phyloP scores from a whole-genome alignment of 2,888 invertebrate species.

The Therioaphis trifolii region DNA sequence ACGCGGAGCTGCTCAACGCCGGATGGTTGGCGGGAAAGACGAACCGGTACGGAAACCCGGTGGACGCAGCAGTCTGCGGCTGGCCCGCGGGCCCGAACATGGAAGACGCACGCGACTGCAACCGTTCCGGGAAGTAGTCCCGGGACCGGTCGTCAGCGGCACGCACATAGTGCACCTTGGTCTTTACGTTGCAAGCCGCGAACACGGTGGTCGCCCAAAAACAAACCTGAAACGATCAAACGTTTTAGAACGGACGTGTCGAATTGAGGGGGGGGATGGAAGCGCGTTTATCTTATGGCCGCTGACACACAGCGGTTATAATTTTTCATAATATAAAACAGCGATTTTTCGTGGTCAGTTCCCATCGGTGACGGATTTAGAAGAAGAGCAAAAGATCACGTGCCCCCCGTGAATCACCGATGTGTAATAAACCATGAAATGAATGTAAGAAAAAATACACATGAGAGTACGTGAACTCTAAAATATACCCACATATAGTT shows the following conservation, averaged over 20 bases:
- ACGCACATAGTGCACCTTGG: conserved; percentile 2
- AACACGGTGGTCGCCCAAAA: conserved; percentile 41
- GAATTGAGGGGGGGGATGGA: too few species aligned
- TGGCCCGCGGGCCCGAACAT: conserved; percentile 10
- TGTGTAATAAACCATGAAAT: too few species aligned
- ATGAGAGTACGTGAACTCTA: too few species aligned
- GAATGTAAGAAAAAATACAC: too few species aligned
- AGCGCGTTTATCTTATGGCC: too few species aligned
- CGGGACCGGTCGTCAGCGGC: background rate
- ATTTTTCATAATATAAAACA: too few species aligned
- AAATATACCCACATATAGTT: too few species aligned
- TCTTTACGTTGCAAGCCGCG: conserved; percentile 24
- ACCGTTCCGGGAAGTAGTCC: background rate
- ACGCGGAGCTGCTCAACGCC: conserved; percentile 44
- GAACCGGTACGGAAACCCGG: conserved; percentile 61
- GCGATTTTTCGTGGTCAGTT: too few species aligned
- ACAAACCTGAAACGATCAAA: conserved; percentile 7
- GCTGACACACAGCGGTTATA: too few species aligned
- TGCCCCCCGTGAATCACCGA: too few species aligned
- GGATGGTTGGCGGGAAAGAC: conserved; percentile 63
- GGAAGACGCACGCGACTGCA: conserved; percentile 40
- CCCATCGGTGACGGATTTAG: too few species aligned
- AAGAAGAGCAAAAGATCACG: too few species aligned
- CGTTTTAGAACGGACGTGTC: background rate
- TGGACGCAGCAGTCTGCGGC: conserved; percentile 8